phyloP scores from a whole-genome alignment of 1,140 invertebrate genomes.

The Zaprionus inermis region DNA sequence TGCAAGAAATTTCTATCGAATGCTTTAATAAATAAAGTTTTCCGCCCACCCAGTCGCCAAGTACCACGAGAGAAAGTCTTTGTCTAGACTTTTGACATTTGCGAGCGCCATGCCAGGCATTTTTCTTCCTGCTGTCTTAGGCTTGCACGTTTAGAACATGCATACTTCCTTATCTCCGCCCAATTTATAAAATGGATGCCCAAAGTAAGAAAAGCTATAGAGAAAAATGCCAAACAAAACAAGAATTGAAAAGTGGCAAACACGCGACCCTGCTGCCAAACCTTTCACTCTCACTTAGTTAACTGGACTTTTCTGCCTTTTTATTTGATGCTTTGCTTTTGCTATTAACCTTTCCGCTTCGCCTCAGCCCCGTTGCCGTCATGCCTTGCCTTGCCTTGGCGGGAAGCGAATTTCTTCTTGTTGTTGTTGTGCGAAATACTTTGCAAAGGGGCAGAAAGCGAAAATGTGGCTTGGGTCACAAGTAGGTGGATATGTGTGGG shows the following conservation, averaged over 20 bases:
- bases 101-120: conserved; percentile 18
- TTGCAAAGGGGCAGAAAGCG: conserved; percentile 37
- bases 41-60: not conserved
- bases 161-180: conserved; percentile 13
- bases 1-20: not conserved
- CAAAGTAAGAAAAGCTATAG: not conserved
- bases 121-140: conserved; percentile 13
- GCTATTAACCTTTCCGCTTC: conserved; percentile 35
- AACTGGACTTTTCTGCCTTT: conserved; percentile 23
- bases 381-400: conserved; percentile 56
- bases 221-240: conserved; percentile 23
- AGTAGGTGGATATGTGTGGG: conserved; percentile 14
- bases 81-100: conserved; percentile 50
- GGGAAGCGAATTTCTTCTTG: conserved; percentile 68
- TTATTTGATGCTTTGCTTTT: conserved; percentile 39
- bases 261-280: conserved; percentile 13
- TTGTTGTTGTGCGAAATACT: conserved; percentile 46
- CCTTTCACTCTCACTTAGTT: conserved; percentile 45
- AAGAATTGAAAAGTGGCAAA: conserved; percentile 24
- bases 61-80: conserved; percentile 3
- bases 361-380: conserved; percentile 2
- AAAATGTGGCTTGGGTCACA: conserved; percentile 26
- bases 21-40: conserved; percentile 1
- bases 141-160: not conserved
- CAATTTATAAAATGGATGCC: conserved; percentile 14